Conservation (phyloP, 2,797 vertebrate species). For the Microctenopoma stevenorrisi region DNA sequence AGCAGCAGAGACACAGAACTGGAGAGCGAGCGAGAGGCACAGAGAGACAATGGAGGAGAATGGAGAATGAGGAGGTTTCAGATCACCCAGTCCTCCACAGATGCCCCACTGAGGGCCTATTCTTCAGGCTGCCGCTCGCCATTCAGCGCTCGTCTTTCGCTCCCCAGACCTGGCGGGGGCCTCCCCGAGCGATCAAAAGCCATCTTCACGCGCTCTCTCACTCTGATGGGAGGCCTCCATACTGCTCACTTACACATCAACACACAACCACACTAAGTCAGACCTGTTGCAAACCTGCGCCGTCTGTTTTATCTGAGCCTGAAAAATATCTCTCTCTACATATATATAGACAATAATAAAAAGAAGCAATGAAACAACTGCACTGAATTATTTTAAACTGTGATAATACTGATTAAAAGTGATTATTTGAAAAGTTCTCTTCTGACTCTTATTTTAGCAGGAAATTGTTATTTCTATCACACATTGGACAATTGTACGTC, state of each 20-base stretch:
- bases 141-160: slow-evolving; percentile 66
- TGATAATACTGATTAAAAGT: no score
- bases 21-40: slow-evolving; percentile 45
- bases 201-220: slow-evolving; percentile 47
- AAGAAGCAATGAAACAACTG: no score
- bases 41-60: slow-evolving; percentile 43
- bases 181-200: slow-evolving; percentile 48
- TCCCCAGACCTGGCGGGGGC: slow-evolving; percentile 36
- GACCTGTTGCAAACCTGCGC: slow-evolving; percentile 48
- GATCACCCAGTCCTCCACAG: slow-evolving; percentile 61
- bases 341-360: not conserved
- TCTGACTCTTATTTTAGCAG: no score
- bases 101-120: slow-evolving; percentile 62
- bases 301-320: not conserved
- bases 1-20: slow-evolving; percentile 57
- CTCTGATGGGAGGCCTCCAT: slow-evolving; percentile 26
- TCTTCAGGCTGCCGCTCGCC: slow-evolving; percentile 57
- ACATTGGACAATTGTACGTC: no score
- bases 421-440: no score
- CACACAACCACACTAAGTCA: slow-evolving; percentile 30
- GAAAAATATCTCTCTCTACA: not conserved
- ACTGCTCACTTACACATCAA: slow-evolving; percentile 39
- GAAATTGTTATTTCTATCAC: no score
- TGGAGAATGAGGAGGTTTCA: slow-evolving; percentile 57
- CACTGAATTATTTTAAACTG: no score